Base-by-base conservation (phyloP, 2,113 vertebrate species). In the Phalacrocorax brasilianus region DNA sequence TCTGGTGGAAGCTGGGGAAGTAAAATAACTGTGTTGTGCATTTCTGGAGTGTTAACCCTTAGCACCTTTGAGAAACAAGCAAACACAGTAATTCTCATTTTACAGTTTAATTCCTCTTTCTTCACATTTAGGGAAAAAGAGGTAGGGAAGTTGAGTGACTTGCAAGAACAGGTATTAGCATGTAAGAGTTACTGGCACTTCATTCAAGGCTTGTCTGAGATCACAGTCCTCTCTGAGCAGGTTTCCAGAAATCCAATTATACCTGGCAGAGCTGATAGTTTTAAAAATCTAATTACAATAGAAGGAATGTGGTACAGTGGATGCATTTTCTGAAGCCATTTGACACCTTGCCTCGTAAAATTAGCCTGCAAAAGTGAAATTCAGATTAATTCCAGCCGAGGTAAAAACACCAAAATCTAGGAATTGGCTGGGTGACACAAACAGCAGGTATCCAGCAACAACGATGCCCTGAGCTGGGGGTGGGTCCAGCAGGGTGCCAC, bases 201-300 rank as follows among this genome's bases (percentile, higher is more conserved):
- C n/a, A 53, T 77, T 96, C 38, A 70, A 73, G 63, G 32, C 58
- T 90, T 42, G 42, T 73, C 53, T 82, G 63, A 77, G 77, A 85
- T 75, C 93, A 89, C n/a, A 24, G 45, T 89, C 40, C 30, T 88
- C 33, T 85, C 58, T 73, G 32, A 70, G 32, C 44, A 58, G 2
- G 5, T 62, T 94, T 95, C 78, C 85, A 93, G 85, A 93, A 95
- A 90, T 76, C 71, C 13, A 94, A 24, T 94, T 85, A 85, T 52
- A 80, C 45, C 63, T 94, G 91, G 90, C 74, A 94, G 24, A 70
- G 14, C 12, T 40, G 42, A 61, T 68, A 73, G 50, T 27, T 94
- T 93, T 38, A 5, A 53, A 89, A 82, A 62, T 62, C 21, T 82
- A 85, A 90, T 88, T 89, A 65, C 17, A 73, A 12, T 66, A 32